Evolutionary conservation across 2,888 invertebrate genomes (phyloP), one percentile per base, ranked within the genome.

Genomic region (Malachius bipustulatus): DNA sequence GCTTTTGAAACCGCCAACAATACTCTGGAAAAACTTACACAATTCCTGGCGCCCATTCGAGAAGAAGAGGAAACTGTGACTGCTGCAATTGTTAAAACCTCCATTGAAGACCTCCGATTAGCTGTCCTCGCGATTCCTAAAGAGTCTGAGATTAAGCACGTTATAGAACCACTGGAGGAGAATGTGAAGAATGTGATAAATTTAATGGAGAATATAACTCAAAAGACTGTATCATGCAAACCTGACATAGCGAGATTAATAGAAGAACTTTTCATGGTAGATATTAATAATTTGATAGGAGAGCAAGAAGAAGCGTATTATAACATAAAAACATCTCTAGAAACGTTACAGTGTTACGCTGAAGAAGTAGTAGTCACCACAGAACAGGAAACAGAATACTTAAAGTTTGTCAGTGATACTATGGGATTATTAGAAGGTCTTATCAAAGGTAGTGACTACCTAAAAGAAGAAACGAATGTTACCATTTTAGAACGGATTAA

Each of bases 131-230:
- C 50, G 4, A 47, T 61, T 4, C 48, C 56, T 6, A 48, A 52
- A 26, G 51, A 54, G 29, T 56, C 58, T 1, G 38, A 49, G 34
- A 43, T 60, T 4, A 60, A 60, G 41, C 44, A 49, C 28, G 44
- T 49, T 2, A 48, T 61, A 38, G 60, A 60, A 48, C 51, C 52
- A 16, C 42, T 61, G 11, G 62, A 62, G 43, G 55, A 60, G 44
- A 54, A 56, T 2, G 51, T 54, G 8, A 62, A 61, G 35, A 62
- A 62, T 42, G 58, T 56, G 3, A 54, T 62, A 4, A 62, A 62
- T 45, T 40, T 62, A 26, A 48, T 60, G 33, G 62, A 62, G 43
- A 50, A 52, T 19, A 54, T 60, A 30, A 51, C 55, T 4, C n/a
- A n/a, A n/a, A n/a, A n/a, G n/a, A n/a, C n/a, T n/a, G n/a, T n/a